Percentiles rank a stretch among this genome's conserved stretches.
Conservation (phyloP, 1,140 invertebrate species). For the Limonius californicus region DNA sequence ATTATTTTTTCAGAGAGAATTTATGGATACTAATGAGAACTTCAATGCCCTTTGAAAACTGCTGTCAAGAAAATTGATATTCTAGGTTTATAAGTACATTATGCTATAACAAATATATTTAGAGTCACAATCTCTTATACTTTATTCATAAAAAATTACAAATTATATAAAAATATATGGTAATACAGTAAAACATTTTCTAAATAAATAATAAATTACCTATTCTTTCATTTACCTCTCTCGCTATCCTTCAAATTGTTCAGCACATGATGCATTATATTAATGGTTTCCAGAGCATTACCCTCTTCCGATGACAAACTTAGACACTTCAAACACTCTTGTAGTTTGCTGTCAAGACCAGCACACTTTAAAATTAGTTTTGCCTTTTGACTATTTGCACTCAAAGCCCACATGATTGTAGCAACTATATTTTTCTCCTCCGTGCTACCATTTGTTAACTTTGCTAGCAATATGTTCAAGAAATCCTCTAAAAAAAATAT, state of each 20-base stretch:
- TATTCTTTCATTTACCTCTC: background rate
- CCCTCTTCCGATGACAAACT: conserved; percentile 25
- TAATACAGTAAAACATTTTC: too few relatives aligned
- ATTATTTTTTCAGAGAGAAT: too few relatives aligned
- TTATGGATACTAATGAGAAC: too few relatives aligned
- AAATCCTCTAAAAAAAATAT: conserved; percentile 45
- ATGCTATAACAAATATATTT: too few relatives aligned
- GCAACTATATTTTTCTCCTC: conserved; percentile 43
- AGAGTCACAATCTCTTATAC: too few relatives aligned
- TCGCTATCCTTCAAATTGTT: conserved; percentile 34
- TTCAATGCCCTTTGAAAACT: too few relatives aligned
- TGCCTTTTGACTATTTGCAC: conserved; percentile 49
- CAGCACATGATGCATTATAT: conserved; percentile 36
- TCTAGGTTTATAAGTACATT: too few relatives aligned
- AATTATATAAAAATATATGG: too few relatives aligned
- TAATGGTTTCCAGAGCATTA: conserved; percentile 27
- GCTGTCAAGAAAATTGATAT: too few relatives aligned
- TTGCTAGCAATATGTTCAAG: conserved; percentile 38
- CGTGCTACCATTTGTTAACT: conserved; percentile 35
- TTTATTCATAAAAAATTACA: too few relatives aligned
- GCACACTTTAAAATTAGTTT: conserved; percentile 46
- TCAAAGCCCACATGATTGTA: conserved; percentile 45
- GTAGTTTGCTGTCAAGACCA: conserved; percentile 41
- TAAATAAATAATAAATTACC: too few relatives aligned
- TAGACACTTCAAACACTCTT: conserved; percentile 38